These are phyloP conservation scores for Probaryconus sp. DNA, from an alignment of 1,140 invertebrate genomes.

Conservation along the genomic window DNA sequence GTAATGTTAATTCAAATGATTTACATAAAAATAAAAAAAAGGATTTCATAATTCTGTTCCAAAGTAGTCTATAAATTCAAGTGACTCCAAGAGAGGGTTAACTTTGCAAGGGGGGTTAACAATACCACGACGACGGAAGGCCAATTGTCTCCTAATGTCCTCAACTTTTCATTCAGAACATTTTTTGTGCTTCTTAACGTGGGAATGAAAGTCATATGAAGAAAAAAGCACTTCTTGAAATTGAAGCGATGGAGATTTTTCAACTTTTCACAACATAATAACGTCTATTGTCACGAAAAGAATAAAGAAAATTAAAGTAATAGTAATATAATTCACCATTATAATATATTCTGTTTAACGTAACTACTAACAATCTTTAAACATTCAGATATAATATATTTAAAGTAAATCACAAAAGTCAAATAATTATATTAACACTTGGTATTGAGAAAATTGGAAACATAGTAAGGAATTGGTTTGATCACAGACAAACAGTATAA, in stretches of 20 bases:
- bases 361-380: too few relatives aligned
- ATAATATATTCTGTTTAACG: too few relatives aligned
- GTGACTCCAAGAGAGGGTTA: conserved; percentile 56
- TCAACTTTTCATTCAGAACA: conserved; percentile 61
- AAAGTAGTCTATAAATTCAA: conserved; percentile 56
- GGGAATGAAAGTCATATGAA: conserved; percentile 58
- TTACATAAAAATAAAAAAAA: conserved; percentile 45
- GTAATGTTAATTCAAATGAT: conserved; percentile 43
- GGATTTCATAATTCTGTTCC: conserved; percentile 21
- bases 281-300: conserved; percentile 39
- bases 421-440: too few relatives aligned
- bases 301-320: conserved; percentile 54
- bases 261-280: conserved; percentile 52
- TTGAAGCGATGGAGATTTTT: conserved; percentile 59
- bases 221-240: conserved; percentile 57
- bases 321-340: conserved; percentile 21
- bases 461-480: too few relatives aligned
- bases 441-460: too few relatives aligned
- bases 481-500: too few relatives aligned
- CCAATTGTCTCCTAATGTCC: conserved; percentile 63
- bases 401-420: too few relatives aligned
- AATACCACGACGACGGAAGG: conserved; percentile 61
- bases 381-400: conserved; percentile 33
- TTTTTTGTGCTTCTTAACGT: conserved; percentile 61
- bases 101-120: conserved; percentile 59